Evolutionary conservation across 2,113 vertebrate species (phyloP), one percentile per base, ranked within the genome.

Genomic region (Eulacestoma nigropectus): DNA sequence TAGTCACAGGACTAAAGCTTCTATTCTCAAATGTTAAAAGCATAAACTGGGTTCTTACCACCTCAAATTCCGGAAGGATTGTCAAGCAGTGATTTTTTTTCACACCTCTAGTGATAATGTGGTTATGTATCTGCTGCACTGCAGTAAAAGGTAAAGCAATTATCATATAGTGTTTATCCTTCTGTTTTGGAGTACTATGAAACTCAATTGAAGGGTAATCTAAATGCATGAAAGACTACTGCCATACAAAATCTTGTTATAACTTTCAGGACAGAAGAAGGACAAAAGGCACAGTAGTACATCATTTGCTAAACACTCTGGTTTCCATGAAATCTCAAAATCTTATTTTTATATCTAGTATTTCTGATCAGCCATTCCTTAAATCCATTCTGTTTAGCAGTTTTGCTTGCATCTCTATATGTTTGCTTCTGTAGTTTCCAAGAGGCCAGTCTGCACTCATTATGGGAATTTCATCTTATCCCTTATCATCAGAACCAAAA

Each of bases 111-210:
- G n/a, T 41, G 72, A 74, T 92, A 88, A 94, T 68, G 52, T 70
- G 39, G 85, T 95, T 89, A 84, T 72, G 47, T 91, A 42, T 74
- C 68, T 89, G 60, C 93, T 90, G 56, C 72, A 60, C 37, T 86
- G 75, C 85, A 93, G 76, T 83, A 94, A 91, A 80, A 97, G 60
- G 72, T 94, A 93, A 91, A 93, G 72, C 44, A 91, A 90, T 92
- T 93, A 84, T 83, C 92, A 85, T 84, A 80, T n/a, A 60, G 60
- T 84, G 85, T 90, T 97, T 97, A 95, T 95, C 79, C 60, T 95
- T 93, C 91, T 90, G 85, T 33, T 96, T 93, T 56, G 76, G 52
- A 93, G 68, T 52, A 55, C 41, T 56, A 5, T 22, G 83, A 88
- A 88, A 47, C 72, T 93, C 70, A 78, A n/a, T 75, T 95, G 93